These are phyloP conservation scores for Muscicapa striata DNA, from an alignment of 2,797 vertebrate genomes.

Conservation along the genomic window DNA sequence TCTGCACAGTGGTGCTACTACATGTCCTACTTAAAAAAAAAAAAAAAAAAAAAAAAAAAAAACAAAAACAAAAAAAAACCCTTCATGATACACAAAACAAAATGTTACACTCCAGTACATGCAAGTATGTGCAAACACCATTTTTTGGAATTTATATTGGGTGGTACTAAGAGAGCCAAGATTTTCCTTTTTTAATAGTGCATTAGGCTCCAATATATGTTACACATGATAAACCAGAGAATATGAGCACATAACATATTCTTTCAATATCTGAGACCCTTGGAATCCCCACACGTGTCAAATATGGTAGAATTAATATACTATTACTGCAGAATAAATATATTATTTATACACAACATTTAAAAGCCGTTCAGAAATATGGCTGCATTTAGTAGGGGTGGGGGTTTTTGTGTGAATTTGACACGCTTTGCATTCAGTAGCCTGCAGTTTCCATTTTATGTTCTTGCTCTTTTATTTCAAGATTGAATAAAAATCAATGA, in stretches of 20 bases:
- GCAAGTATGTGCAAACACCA: accelerated
- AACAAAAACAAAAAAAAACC: no score
- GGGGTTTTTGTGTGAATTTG: not conserved
- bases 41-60: not conserved
- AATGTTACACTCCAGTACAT: accelerated
- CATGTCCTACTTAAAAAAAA: not conserved
- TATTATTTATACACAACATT: not conserved
- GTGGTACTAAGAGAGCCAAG: not conserved
- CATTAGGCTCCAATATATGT: not conserved
- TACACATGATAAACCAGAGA: not conserved
- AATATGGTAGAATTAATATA: not conserved
- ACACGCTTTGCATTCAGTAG: not conserved
- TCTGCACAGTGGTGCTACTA: not conserved
- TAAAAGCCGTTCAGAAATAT: not conserved
- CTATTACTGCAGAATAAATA: not conserved
- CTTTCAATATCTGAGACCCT: not conserved
- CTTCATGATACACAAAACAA: not conserved
- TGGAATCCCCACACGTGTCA: not conserved
- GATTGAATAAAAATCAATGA: not conserved
- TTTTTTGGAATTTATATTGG: not conserved
- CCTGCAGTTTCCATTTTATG: not conserved
- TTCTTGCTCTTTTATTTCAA: not conserved
- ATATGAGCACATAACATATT: not conserved
- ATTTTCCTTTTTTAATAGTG: not conserved
- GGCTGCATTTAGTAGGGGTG: accelerated